Percentiles rank a stretch among this genome's conserved stretches.
Conservation (phyloP, 2,888 invertebrate species). For the Cosmopolites sordidus region DNA sequence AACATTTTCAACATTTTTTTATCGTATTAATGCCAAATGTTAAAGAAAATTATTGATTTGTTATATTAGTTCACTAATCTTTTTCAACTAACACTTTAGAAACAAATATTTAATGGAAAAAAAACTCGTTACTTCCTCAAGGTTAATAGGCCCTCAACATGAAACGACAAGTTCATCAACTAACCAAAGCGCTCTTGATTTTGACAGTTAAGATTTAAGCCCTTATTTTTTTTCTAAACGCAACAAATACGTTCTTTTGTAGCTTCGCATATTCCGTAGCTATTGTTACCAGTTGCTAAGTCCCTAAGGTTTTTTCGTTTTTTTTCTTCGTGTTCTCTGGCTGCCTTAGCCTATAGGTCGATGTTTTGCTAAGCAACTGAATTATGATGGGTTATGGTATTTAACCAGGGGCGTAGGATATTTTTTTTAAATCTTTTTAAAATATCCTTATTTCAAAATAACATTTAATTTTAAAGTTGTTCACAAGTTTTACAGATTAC, state of each 20-base stretch:
- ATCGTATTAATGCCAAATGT: no score
- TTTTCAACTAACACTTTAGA: no score
- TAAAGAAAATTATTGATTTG: no score
- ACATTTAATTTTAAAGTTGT: no score
- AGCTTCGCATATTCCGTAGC: constrained; percentile 13
- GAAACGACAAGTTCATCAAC: constrained; percentile 8
- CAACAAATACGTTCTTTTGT: constrained; percentile 22
- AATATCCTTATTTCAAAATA: no score
- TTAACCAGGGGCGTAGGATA: not conserved
- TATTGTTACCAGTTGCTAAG: constrained; percentile 20
- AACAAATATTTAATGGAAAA: no score
- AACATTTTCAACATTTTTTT: no score
- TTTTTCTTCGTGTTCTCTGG: not conserved
- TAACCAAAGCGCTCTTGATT: constrained; percentile 22
- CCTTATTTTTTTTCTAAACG: constrained; percentile 16
- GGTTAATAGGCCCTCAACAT: no score
- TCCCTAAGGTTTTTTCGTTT: constrained; percentile 12
- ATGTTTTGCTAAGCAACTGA: not conserved
- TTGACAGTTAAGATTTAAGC: constrained; percentile 19
- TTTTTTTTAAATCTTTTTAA: no score
- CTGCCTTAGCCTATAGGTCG: not conserved
- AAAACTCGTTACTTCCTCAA: no score
- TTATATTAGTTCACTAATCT: no score
- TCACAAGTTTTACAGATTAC: no score
- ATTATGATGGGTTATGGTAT: constrained; percentile 1